A percentile compares a stretch with the other conserved stretches of the same genome.
Conservation (phyloP, 2,113 vertebrate genomes). For the Trochalopteron elliotii region DNA sequence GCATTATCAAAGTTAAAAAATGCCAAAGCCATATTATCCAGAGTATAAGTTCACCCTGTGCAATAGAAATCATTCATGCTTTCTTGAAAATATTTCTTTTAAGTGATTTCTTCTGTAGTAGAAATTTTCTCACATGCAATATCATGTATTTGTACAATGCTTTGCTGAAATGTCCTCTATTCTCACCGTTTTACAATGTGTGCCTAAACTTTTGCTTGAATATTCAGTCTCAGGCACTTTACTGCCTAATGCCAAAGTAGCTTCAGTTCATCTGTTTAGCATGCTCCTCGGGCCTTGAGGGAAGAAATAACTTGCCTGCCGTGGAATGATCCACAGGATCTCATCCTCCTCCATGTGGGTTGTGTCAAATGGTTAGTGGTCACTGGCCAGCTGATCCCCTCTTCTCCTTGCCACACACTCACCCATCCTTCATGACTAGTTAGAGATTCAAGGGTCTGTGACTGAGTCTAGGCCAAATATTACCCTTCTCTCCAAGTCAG, state of each 20-base stretch:
- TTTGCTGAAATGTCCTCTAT: background rate
- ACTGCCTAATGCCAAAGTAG: background rate
- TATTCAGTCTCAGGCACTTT: background rate
- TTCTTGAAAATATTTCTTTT: background rate
- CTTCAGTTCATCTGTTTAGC: background rate
- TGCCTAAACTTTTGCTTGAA: background rate
- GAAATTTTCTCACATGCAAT: background rate
- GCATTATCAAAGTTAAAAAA: background rate
- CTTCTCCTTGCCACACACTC: background rate
- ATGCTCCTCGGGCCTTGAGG: background rate
- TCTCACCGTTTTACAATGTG: background rate
- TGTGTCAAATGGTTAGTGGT: background rate
- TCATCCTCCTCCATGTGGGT: background rate
- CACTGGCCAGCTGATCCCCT: rapidly evolving
- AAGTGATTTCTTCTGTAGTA: background rate
- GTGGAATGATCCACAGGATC: background rate
- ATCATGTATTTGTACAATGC: background rate
- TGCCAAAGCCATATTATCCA: background rate
- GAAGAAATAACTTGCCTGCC: background rate
- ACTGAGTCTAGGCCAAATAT: background rate
- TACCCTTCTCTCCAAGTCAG: background rate
- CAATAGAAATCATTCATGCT: background rate
- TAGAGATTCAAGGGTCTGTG: background rate
- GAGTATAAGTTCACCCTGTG: background rate
- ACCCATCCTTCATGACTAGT: background rate